Evolutionary conservation across 1,140 invertebrate species (phyloP), one percentile per base, ranked within the genome.

Genomic region (Sycophaga agraensis): DNA sequence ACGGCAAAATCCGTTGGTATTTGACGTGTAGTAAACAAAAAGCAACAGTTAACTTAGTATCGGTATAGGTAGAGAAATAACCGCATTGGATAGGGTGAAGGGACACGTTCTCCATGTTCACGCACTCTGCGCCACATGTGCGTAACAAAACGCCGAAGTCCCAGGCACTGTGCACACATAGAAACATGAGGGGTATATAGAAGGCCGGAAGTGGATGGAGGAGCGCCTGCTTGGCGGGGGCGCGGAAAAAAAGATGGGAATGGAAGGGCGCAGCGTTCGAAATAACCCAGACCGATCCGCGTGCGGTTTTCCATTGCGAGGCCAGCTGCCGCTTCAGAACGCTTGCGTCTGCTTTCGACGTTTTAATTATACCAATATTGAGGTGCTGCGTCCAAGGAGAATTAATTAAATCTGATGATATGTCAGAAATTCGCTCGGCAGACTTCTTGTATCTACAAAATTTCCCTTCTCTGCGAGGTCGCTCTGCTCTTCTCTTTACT

Each of bases 71-170:
- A 35, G 34, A 53, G 35, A 53, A 34, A n/a, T n/a, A 53, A 37
- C 24, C 21, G 24, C 19, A 53, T 6, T 34, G 11, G 5, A 34
- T 34, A 34, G 5, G 11, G 31, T 34, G 31, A 22, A 21, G 43
- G n/a, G n/a, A n/a, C n/a, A n/a, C 17, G 24, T 40, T 54, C 21
- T 16, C 22, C 21, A 49, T 50, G n/a, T 39, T 50, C 43, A 51
- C 58, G 67, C 69, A 71, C 66, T 71, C 67, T 56, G 63, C 50
- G 54, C 67, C 64, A 48, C 65, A 65, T 71, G 68, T 61, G 61
- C 63, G 51, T 51, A 43, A 66, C 63, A 60, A 65, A 67, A 69
- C 60, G 65, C 60, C 62, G 46, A 66, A 66, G 49, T 65, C 59
- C 46, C n/a, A n/a, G n/a, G n/a, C n/a, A n/a, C n/a, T n/a, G n/a